Percentiles rank a stretch among this genome's conserved stretches.
These are phyloP conservation scores for Crotophaga sulcirostris DNA, from an alignment of 2,113 vertebrate genomes.

Conservation along the genomic window DNA sequence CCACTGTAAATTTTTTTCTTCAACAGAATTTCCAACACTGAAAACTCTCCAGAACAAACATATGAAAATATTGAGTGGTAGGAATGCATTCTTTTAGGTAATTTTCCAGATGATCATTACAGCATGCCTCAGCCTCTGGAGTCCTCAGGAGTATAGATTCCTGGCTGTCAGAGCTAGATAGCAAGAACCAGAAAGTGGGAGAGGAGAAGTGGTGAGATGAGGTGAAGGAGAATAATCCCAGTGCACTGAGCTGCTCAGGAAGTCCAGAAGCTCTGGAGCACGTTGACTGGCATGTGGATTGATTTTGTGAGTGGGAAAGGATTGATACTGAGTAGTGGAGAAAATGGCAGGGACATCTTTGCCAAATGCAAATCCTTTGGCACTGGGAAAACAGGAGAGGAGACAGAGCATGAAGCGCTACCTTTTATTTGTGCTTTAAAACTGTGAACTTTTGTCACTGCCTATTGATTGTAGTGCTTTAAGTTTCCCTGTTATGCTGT, in stretches of 20 bases:
- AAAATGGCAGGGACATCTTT: background rate
- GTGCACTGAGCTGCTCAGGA: background rate
- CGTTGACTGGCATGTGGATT: background rate
- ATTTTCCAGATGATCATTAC: background rate
- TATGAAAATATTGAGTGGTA: background rate
- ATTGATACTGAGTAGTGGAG: background rate
- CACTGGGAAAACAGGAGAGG: background rate
- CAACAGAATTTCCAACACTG: background rate
- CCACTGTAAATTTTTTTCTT: background rate
- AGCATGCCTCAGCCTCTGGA: background rate
- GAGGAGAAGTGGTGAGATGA: background rate
- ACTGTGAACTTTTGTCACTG: background rate
- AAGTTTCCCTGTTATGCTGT: background rate
- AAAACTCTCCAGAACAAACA: background rate
- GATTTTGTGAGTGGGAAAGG: background rate
- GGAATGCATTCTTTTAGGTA: background rate
- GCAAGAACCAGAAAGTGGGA: background rate
- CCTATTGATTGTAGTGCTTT: background rate
- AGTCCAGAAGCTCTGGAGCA: background rate
- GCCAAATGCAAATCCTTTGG: background rate
- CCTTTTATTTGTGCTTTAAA: constrained; percentile 1
- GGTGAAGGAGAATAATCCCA: background rate
- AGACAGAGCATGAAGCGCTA: background rate
- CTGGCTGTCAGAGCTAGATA: background rate
- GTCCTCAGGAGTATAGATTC: background rate